Evolutionary conservation across 2,888 invertebrate genomes (phyloP).

Genomic region (Hemaris fuciformis): DNA sequence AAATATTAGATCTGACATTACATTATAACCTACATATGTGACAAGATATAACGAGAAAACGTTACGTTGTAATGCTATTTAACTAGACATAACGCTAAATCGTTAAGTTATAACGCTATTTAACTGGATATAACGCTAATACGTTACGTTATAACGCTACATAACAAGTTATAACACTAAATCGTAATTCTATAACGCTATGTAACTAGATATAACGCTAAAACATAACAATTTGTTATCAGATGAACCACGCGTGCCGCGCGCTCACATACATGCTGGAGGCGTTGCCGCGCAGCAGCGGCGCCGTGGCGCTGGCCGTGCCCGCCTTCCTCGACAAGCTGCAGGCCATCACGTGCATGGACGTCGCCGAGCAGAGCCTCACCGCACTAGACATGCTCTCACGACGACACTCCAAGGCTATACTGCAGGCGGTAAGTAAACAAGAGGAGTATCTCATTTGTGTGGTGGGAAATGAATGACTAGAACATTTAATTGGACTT

Average conservation of each 20-base stretch:
- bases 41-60: too few relatives aligned
- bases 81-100: too few relatives aligned
- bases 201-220: background rate
- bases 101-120: too few relatives aligned
- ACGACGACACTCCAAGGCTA: conserved; percentile 96
- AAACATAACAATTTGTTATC: conserved; percentile 6
- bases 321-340: conserved; percentile 98
- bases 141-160: too few relatives aligned
- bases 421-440: conserved; percentile 90
- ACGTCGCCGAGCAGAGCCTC: conserved; percentile 99
- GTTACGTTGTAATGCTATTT: too few relatives aligned
- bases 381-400: conserved; percentile 99
- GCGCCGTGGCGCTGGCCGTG: conserved; percentile 97
- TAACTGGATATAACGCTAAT: too few relatives aligned
- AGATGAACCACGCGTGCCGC: conserved; percentile 99
- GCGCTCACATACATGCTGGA: conserved; percentile 99
- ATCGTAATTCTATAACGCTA: too few relatives aligned
- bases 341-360: conserved; percentile 99
- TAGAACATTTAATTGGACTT: too few relatives aligned
- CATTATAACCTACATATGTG: too few relatives aligned
- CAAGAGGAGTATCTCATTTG: too few relatives aligned
- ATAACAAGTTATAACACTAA: background rate
- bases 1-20: too few relatives aligned
- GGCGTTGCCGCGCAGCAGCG: conserved; percentile 96
- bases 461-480: too few relatives aligned